Percentiles rank a stretch among this genome's conserved stretches.
phyloP scores from a whole-genome alignment of 2,888 invertebrate species.

The Dorcus hopei region DNA sequence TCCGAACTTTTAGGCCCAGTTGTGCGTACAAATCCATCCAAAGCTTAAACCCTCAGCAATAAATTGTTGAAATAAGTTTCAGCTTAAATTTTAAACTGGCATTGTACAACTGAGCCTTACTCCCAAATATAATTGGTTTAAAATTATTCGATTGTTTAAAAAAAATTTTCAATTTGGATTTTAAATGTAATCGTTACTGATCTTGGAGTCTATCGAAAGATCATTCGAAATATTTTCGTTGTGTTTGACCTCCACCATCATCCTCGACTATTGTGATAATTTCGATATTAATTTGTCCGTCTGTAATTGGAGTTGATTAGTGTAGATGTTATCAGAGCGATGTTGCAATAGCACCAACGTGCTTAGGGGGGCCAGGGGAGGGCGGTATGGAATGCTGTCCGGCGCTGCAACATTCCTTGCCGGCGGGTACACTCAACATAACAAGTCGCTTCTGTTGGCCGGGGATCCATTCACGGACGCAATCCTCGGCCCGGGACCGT shows the following conservation, averaged over 20 bases:
- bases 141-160: neutral
- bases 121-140: neutral
- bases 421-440: slow-evolving; percentile 28
- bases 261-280: slow-evolving; percentile 11
- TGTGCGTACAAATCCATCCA: too few species aligned
- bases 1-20: too few species aligned
- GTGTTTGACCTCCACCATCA: slow-evolving; percentile 8
- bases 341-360: slow-evolving; percentile 12
- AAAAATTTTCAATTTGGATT: neutral
- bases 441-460: neutral
- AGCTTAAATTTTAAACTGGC: too few species aligned
- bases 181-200: neutral
- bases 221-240: too few species aligned
- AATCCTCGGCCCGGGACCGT: neutral
- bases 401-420: slow-evolving; percentile 46
- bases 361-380: slow-evolving; percentile 2
- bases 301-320: slow-evolving; percentile 38
- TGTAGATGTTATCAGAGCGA: slow-evolving; percentile 32
- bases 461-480: slow-evolving; percentile 5
- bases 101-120: too few species aligned
- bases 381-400: slow-evolving; percentile 18
- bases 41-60: too few species aligned
- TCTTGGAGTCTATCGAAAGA: neutral
- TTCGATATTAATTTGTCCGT: slow-evolving; percentile 33
- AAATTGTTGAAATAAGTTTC: too few species aligned